Conservation (phyloP, 2,113 vertebrate species). For the Rhabdomys dilectus region DNA sequence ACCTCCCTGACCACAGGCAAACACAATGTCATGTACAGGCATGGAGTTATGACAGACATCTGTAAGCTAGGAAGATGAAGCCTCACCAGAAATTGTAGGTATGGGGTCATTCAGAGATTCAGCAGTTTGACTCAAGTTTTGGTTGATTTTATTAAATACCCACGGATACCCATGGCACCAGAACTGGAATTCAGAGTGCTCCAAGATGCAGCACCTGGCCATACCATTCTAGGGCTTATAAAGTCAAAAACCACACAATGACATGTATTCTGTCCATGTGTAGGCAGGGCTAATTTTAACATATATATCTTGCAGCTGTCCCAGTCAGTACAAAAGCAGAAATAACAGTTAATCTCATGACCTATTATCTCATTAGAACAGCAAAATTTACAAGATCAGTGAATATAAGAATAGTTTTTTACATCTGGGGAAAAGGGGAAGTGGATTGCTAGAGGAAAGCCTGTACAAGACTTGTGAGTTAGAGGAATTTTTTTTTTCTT, state of each 20-base stretch:
- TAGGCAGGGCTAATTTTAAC: background rate
- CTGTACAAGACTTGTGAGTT: background rate
- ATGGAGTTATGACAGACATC: background rate
- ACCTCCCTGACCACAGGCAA: background rate
- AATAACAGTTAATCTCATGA: background rate
- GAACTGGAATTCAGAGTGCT: accelerated
- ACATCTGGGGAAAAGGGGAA: background rate
- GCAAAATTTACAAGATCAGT: background rate
- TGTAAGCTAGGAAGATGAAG: background rate
- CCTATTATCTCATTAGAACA: background rate
- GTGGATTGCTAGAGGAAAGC: background rate
- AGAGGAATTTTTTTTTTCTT: background rate
- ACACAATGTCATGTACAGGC: background rate
- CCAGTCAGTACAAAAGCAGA: background rate
- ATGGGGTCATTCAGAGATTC: background rate
- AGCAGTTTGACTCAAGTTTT: background rate
- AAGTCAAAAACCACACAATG: background rate
- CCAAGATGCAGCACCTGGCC: background rate
- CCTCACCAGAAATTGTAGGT: background rate
- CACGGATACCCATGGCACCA: background rate
- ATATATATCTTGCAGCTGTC: background rate
- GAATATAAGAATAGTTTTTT: background rate
- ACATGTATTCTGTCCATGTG: background rate
- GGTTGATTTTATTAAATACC: background rate
- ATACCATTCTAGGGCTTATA: background rate